Evolutionary conservation across 2,113 vertebrate genomes (phyloP).

Genomic region (Anolis sagrei): DNA sequence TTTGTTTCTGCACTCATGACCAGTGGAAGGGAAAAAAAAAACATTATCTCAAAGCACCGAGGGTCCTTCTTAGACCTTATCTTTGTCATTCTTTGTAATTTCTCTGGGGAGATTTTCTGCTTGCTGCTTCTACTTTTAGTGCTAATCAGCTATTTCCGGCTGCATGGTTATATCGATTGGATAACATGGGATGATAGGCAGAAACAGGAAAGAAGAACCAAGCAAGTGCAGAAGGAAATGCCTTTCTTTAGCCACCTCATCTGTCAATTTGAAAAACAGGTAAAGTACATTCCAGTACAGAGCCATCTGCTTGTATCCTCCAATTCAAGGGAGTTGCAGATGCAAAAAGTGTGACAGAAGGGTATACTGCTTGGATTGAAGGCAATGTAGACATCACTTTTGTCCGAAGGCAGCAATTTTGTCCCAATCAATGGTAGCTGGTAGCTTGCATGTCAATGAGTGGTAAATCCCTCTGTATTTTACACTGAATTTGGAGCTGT

Average conservation of each 20-base stretch:
- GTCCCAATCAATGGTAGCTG: neutral
- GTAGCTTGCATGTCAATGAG: neutral
- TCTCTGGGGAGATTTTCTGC: slow-evolving; percentile 35
- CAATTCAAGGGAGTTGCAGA: neutral
- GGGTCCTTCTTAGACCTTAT: slow-evolving; percentile 37
- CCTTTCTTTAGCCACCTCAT: neutral
- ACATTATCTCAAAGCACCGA: neutral
- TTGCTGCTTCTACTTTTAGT: slow-evolving; percentile 17
- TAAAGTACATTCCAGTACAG: neutral
- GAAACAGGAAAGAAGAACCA: slow-evolving; percentile 7
- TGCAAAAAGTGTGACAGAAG: neutral
- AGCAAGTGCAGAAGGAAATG: neutral
- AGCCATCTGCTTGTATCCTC: neutral
- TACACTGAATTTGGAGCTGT: too few species aligned
- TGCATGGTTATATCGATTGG: neutral
- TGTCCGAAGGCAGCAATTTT: neutral
- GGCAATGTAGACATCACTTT: neutral
- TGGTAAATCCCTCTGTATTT: neutral
- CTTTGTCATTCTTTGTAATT: slow-evolving; percentile 9
- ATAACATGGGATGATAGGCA: slow-evolving; percentile 7
- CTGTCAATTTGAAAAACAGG: slow-evolving; percentile 4
- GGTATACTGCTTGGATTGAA: neutral
- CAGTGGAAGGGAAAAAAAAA: neutral
- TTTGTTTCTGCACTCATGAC: neutral
- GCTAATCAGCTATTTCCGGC: slow-evolving; percentile 33